phyloP scores from a whole-genome alignment of 2,888 invertebrate species.

The Caenorhabditis imperialis region DNA sequence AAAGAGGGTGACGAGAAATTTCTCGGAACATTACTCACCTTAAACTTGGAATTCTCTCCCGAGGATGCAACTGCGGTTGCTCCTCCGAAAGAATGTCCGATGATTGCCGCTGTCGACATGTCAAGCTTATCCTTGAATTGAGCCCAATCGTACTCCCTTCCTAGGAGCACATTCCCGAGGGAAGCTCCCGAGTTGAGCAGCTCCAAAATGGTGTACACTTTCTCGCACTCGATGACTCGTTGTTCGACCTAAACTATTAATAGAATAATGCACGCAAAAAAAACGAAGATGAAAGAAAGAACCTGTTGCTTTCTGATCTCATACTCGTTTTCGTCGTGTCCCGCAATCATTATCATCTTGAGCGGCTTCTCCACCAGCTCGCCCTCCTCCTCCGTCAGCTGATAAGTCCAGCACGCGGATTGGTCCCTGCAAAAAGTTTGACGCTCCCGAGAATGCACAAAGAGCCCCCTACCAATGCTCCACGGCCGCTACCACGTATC shows the following conservation, averaged over 20 bases:
- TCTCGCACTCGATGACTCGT: constrained; percentile 78
- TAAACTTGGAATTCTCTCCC: constrained; percentile 79
- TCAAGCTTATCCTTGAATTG: constrained; percentile 78
- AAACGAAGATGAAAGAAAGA: no score
- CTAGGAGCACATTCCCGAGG: constrained; percentile 72
- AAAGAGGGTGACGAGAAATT: no score
- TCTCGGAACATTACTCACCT: constrained; percentile 51
- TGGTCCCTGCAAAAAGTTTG: constrained; percentile 61
- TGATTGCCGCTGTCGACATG: constrained; percentile 79
- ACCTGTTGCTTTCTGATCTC: constrained; percentile 79
- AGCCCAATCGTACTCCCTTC: constrained; percentile 78
- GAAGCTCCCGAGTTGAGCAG: constrained; percentile 77
- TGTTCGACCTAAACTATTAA: constrained; percentile 78
- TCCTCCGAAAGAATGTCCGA: constrained; percentile 85
- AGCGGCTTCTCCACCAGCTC: constrained; percentile 67
- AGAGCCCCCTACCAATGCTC: constrained; percentile 81
- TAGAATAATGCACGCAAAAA: no score
- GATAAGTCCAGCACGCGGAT: constrained; percentile 71
- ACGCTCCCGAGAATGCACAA: no score
- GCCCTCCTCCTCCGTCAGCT: constrained; percentile 64
- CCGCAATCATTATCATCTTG: constrained; percentile 53
- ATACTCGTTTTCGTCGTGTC: constrained; percentile 78
- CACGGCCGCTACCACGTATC: constrained; percentile 83
- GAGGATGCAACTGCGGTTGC: constrained; percentile 82
- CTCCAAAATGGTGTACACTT: constrained; percentile 78